Conservation (phyloP, 2,797 vertebrate species). For the Enteromius thamalakanensis region DNA sequence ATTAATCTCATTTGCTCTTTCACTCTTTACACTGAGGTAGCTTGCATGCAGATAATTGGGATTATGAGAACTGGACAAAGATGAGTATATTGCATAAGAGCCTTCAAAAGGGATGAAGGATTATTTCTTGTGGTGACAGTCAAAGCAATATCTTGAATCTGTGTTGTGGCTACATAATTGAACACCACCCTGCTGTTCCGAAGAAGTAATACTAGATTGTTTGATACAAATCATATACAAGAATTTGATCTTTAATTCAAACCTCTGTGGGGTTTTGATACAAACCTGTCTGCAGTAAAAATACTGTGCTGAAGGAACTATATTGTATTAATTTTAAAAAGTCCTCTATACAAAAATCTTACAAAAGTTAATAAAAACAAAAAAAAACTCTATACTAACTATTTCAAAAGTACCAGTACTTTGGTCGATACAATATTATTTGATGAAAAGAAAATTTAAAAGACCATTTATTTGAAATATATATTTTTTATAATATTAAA, state of each 20-base stretch:
- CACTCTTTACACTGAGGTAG: conserved; percentile 52
- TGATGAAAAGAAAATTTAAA: background rate
- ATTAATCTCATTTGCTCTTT: conserved; percentile 58
- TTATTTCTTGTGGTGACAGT: conserved; percentile 17
- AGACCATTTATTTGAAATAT: background rate
- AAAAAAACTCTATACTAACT: background rate
- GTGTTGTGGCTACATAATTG: conserved; percentile 35
- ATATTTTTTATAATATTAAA: background rate
- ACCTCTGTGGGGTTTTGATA: background rate
- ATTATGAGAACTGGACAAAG: conserved; percentile 47
- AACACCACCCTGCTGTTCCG: background rate
- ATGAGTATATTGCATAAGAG: conserved; percentile 18
- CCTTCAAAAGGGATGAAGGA: background rate
- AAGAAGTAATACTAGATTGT: background rate
- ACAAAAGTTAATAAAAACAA: background rate
- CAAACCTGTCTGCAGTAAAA: conserved; percentile 3
- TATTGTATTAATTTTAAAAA: background rate
- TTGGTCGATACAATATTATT: background rate
- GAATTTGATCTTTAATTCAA: conserved; percentile 25
- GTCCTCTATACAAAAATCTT: background rate
- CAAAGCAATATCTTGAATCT: conserved; percentile 21
- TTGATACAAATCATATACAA: conserved; percentile 15
- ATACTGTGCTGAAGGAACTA: background rate
- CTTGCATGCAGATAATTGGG: conserved; percentile 26
- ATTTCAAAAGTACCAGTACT: conserved; percentile 2